phyloP scores from a whole-genome alignment of 1,140 invertebrate genomes.

The Drosophila rhopaloa region DNA sequence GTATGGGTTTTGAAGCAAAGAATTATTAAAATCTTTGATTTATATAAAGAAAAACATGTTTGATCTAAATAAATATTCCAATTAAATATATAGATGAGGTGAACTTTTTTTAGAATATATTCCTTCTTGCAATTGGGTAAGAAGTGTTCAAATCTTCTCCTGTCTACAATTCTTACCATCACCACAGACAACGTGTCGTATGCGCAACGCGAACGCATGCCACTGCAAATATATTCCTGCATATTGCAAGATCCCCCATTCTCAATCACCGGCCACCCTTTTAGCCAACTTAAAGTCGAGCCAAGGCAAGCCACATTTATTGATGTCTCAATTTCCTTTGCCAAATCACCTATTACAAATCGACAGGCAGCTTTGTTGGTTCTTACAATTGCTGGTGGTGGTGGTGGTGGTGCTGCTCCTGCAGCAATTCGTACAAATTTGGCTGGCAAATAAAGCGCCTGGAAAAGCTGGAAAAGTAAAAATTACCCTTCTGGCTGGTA shows the following conservation, averaged over 20 bases:
- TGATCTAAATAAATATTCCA: no score
- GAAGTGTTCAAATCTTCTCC: no score
- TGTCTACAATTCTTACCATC: neutral
- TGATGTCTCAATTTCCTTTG: conserved; percentile 83
- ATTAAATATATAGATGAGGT: no score
- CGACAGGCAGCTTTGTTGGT: conserved; percentile 76
- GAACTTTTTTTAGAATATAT: neutral
- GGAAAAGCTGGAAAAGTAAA: conserved; percentile 74
- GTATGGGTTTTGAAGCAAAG: no score
- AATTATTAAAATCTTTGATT: no score
- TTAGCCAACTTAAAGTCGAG: conserved; percentile 36
- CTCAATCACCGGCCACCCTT: neutral
- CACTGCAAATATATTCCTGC: conserved; percentile 34
- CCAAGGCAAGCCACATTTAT: conserved; percentile 73
- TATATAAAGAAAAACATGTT: no score
- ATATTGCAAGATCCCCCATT: conserved; percentile 18
- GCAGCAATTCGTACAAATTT: conserved; percentile 80
- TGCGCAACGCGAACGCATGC: conserved; percentile 55
- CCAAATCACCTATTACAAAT: conserved; percentile 83
- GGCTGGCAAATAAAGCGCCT: conserved; percentile 78
- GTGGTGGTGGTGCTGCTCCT: conserved; percentile 26
- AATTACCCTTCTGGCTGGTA: conserved; percentile 80
- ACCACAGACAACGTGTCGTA: conserved; percentile 42
- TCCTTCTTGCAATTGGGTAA: neutral
- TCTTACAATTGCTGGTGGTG: conserved; percentile 57